Percentiles rank a stretch among this genome's conserved stretches.
These are phyloP conservation scores for Rhabdomys pumilio DNA, from an alignment of 2,797 vertebrate species.

Conservation along the genomic window DNA sequence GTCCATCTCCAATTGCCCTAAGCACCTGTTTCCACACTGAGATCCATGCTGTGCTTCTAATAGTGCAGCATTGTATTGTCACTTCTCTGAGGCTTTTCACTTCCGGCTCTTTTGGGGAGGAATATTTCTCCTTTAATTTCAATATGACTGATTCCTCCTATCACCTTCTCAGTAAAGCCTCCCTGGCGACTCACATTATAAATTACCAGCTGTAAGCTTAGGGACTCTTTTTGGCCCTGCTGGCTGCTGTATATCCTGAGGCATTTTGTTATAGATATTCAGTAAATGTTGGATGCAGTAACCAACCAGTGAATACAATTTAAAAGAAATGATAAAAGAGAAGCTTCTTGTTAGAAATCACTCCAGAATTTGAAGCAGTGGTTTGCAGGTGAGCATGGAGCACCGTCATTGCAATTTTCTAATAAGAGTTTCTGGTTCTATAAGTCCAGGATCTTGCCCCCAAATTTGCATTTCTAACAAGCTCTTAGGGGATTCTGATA, in stretches of 20 bases:
- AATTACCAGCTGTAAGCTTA: background rate
- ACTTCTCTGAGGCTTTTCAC: background rate
- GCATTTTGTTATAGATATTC: constrained; percentile 23
- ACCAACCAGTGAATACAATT: background rate
- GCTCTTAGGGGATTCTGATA: background rate
- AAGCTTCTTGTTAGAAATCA: background rate
- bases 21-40: background rate
- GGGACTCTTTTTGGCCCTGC: background rate
- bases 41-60: background rate
- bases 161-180: background rate
- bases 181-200: background rate
- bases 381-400: background rate
- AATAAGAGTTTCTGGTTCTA: background rate
- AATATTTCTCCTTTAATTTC: background rate
- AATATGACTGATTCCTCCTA: background rate
- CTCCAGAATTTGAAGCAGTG: constrained; percentile 24
- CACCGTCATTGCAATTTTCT: background rate
- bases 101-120: background rate
- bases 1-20: background rate
- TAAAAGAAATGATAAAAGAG: constrained; percentile 18
- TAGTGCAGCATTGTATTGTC: background rate
- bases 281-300: constrained; percentile 2
- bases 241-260: background rate
- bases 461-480: constrained; percentile 43
- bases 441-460: background rate